Conservation (phyloP, 2,113 vertebrate genomes). For the Callipepla squamata region DNA sequence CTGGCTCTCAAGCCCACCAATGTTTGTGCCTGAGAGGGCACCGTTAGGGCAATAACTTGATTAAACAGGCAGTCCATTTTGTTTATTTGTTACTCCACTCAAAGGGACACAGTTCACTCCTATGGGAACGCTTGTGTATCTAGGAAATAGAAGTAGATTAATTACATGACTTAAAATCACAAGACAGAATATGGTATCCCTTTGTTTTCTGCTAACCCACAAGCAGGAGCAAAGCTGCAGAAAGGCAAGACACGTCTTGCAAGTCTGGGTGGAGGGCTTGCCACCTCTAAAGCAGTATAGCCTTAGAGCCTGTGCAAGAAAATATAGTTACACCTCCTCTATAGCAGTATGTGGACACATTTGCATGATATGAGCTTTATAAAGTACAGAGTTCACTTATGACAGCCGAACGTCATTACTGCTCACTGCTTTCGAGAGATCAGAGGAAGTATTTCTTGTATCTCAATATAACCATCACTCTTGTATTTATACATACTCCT, state of each 20-base stretch:
- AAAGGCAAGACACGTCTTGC: background rate
- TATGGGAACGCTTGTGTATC: background rate
- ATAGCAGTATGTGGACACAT: background rate
- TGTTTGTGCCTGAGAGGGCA: slow-evolving; percentile 50
- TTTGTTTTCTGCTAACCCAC: background rate
- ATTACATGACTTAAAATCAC: slow-evolving; percentile 38
- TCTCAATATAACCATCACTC: background rate
- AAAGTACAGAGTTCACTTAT: background rate
- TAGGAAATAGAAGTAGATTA: slow-evolving; percentile 50
- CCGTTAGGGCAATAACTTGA: slow-evolving; percentile 44
- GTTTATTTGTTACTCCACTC: slow-evolving; percentile 49
- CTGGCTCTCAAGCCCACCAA: background rate
- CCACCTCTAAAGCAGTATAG: background rate
- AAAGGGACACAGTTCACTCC: slow-evolving; percentile 6
- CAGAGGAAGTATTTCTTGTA: background rate
- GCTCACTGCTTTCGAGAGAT: background rate
- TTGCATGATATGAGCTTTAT: background rate
- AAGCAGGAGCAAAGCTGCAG: background rate
- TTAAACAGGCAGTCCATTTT: slow-evolving; percentile 53
- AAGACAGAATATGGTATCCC: background rate
- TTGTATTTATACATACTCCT: background rate
- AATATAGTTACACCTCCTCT: too few relatives aligned
- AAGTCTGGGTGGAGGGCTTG: background rate
- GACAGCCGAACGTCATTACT: background rate
- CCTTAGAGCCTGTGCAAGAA: background rate